These are phyloP conservation scores for Pseudobourletiella spinata DNA, from an alignment of 1,140 invertebrate genomes.

Conservation along the genomic window DNA sequence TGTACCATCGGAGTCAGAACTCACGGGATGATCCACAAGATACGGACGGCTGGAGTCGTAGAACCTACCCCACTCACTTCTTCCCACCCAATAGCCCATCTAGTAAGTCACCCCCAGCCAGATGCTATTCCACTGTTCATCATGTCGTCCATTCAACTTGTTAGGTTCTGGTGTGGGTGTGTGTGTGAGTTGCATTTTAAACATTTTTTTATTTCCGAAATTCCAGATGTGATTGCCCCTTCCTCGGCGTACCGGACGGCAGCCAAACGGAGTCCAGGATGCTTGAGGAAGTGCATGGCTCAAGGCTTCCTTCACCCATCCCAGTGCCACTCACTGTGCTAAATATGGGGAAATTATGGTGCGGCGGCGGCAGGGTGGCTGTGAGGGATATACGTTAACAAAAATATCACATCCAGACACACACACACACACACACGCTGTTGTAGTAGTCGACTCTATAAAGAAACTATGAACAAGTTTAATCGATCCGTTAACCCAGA, in stretches of 20 bases:
- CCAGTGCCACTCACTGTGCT: slow-evolving; percentile 41
- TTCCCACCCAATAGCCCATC: neutral
- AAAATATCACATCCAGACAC: neutral
- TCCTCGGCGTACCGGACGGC: neutral
- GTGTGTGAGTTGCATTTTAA: too few species aligned
- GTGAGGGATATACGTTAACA: too few species aligned
- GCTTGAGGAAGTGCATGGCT: slow-evolving; percentile 39
- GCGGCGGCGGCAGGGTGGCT: too few species aligned
- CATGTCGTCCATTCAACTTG: too few species aligned
- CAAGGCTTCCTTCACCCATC: slow-evolving; percentile 40
- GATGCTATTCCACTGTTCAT: too few species aligned
- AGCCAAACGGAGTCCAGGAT: slow-evolving; percentile 37
- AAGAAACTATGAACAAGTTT: neutral
- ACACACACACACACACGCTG: neutral
- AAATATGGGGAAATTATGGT: too few species aligned
- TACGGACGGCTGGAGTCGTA: too few species aligned
- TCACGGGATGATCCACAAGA: too few species aligned
- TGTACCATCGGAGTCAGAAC: too few species aligned
- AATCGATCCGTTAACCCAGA: neutral
- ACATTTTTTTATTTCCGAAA: neutral
- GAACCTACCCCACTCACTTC: neutral
- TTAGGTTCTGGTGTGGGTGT: too few species aligned
- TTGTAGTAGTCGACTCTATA: neutral
- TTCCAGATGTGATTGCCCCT: neutral
- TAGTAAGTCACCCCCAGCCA: neutral